phyloP scores from a whole-genome alignment of 2,797 vertebrate genomes.

The Naso thynnoides region DNA sequence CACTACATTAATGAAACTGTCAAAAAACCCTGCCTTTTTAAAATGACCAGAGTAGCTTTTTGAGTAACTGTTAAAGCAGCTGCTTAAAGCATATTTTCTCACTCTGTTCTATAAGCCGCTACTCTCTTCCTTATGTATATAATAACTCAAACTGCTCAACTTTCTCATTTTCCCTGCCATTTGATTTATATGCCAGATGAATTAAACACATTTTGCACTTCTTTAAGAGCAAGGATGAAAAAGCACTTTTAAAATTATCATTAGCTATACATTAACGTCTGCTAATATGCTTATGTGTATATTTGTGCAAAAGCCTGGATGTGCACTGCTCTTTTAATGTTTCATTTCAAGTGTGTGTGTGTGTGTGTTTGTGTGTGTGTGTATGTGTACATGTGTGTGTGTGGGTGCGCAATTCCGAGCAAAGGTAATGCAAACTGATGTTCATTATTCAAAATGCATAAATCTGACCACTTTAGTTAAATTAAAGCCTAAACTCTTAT shows the following conservation, averaged over 20 bases:
- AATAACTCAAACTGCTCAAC: slow-evolving; percentile 27
- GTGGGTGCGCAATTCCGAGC: slow-evolving; percentile 24
- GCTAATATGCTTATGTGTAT: slow-evolving; percentile 17
- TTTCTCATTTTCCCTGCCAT: not conserved
- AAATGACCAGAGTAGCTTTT: not conserved
- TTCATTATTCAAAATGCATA: slow-evolving; percentile 80
- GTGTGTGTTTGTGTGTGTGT: no score
- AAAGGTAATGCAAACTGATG: slow-evolving; percentile 67
- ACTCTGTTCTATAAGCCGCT: slow-evolving; percentile 1
- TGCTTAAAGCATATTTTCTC: not conserved
- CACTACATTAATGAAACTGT: not conserved
- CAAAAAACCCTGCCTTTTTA: not conserved
- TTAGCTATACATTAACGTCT: slow-evolving; percentile 27
- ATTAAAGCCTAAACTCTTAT: slow-evolving; percentile 72
- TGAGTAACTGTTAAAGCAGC: not conserved
- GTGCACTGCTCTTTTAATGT: not conserved
- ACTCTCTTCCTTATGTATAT: slow-evolving; percentile 20
- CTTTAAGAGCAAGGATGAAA: slow-evolving; percentile 16
- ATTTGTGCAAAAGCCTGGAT: slow-evolving; percentile 6
- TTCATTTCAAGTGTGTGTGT: slow-evolving; percentile 3
- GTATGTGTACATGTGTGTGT: no score
- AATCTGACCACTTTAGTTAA: slow-evolving; percentile 80
- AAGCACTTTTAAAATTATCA: slow-evolving; percentile 39
- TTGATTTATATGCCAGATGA: not conserved
- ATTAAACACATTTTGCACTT: slow-evolving; percentile 1